Evolutionary conservation across 2,888 invertebrate genomes (phyloP), one percentile per base, ranked within the genome.

Genomic region (Plutella xylostella): DNA sequence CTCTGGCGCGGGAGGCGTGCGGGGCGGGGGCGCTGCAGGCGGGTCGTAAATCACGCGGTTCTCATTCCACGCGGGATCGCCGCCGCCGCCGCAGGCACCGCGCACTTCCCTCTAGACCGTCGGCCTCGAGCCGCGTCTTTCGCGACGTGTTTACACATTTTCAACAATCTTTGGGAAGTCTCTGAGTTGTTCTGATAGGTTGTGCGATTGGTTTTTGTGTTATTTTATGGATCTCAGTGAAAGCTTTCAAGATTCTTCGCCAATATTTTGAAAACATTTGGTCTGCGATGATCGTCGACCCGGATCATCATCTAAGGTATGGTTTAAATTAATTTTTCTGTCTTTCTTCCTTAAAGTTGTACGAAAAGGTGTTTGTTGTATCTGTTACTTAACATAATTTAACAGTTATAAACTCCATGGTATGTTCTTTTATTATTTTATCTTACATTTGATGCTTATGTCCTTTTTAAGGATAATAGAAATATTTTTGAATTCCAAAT

Each of bases 11-110:
- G 14, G 37, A 68, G 73, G 70, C 64, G 75, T 61, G 75, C 71
- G 77, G 80, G 79, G 72, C 65, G 72, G 71, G 80, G 78, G 77
- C 71, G 76, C 77, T 80, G 83, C 82, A 80, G 82, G 83, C 82
- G 82, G 80, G 79, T 82, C 84, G 84, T 84, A 84, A 85, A 84
- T 84, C 84, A 84, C 78, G 69, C 72, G 72, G 76, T 70, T 78
- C 80, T 84, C 85, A 85, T 83, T 84, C 85, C 83, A 77, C 80
- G 84, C 85, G 83, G 77, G 82, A 75, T 72, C 73, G 73, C 78
- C 80, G 80, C 73, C 65, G 74, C 71, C 65, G 80, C 79, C 74
- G 83, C 79, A 77, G 80, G 83, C 76, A 66, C 67, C 69, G 74
- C 77, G 72, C 82, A 82, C 75, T 82, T 79, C 78, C 73, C 72